Evolutionary conservation across 2,797 vertebrate species (phyloP), one percentile per base, ranked within the genome.

Genomic region (Gila robusta): DNA sequence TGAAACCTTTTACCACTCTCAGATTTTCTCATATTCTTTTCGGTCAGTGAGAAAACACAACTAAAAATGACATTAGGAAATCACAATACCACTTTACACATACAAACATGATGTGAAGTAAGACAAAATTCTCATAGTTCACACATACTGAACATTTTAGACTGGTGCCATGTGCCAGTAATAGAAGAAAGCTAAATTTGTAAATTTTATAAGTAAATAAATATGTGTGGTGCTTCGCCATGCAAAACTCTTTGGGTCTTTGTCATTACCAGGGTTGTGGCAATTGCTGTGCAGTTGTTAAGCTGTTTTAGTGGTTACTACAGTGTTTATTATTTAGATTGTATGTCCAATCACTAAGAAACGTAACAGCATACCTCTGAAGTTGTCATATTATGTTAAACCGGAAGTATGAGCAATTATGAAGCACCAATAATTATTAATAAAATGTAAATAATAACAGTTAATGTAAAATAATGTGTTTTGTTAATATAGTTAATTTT

Each of bases 31-130:
- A 39, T 19, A 35, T 59, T 77, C 32, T 56, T 56, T 70, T 17
- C 2, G 23, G 6, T 79, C 64, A 56, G 47, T 74, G 56, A 47
- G 39, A 66, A 80, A 44, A 10, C 56, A 28, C 26, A 80, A n/a
- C 41, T 49, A 7, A 35, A 70, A 37, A 70, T 69, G 21, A 81
- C 79, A 28, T 32, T 32, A 47, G 11, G 41, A 67, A 44, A 47
- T 54, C 59, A 67, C 72, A 67, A 72, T 44, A 19, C 17, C 69
- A 6, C 28, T 76, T 83, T 37, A 52, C 82, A 83, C 72, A 66
- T 67, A 0, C 10, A 5, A 71, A 62, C 66, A 66, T 70, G 64
- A 71, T 10, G 37, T n/a, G 1, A 7, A 59, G 9, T 71, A 28
- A 17, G 12, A 47, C 56, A 74, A 26, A 44, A 66, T 76, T 83